Percentiles rank a stretch among this genome's conserved stretches.
Conservation (phyloP, 2,888 invertebrate genomes). For the Rhagophthalmus giganteus region DNA sequence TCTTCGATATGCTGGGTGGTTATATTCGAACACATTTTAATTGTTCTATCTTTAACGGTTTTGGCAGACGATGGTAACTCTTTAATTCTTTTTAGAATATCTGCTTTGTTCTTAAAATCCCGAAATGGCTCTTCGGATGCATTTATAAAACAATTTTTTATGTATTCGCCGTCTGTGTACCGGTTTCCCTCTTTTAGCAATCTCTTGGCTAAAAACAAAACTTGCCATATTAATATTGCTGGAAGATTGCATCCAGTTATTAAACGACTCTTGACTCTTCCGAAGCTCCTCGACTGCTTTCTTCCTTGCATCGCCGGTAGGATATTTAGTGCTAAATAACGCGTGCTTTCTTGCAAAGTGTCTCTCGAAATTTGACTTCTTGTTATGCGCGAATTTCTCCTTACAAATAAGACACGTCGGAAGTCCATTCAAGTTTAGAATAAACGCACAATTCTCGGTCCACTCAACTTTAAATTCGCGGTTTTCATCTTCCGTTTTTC, state of each 20-base stretch:
- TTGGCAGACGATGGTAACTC: slow-evolving; percentile 13
- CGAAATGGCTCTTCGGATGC: slow-evolving; percentile 37
- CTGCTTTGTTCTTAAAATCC: slow-evolving; percentile 38
- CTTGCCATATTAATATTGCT: slow-evolving; percentile 32
- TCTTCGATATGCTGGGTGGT: slow-evolving; percentile 34
- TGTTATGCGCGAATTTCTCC: slow-evolving; percentile 8
- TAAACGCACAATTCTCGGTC: background rate
- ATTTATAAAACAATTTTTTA: slow-evolving; percentile 33
- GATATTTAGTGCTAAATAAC: slow-evolving; percentile 1
- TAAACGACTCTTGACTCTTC: slow-evolving; percentile 3
- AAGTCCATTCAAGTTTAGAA: slow-evolving; percentile 6
- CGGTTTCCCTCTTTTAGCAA: slow-evolving; percentile 31
- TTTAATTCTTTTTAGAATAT: slow-evolving; percentile 24
- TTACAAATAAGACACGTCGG: slow-evolving; percentile 11
- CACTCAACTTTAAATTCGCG: background rate
- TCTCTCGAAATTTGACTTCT: slow-evolving; percentile 17
- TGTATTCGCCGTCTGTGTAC: slow-evolving; percentile 32
- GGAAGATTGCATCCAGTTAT: slow-evolving; percentile 32
- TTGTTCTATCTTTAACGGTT: slow-evolving; percentile 33
- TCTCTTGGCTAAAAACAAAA: slow-evolving; percentile 21
- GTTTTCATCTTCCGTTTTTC: too few relatives aligned
- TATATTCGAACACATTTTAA: slow-evolving; percentile 34
- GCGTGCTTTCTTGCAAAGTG: slow-evolving; percentile 8
- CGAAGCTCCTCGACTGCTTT: background rate
- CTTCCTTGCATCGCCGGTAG: background rate